Evolutionary conservation across 1,140 invertebrate species (phyloP), one percentile per base, ranked within the genome.

Genomic region (Bombus difficillimus): DNA sequence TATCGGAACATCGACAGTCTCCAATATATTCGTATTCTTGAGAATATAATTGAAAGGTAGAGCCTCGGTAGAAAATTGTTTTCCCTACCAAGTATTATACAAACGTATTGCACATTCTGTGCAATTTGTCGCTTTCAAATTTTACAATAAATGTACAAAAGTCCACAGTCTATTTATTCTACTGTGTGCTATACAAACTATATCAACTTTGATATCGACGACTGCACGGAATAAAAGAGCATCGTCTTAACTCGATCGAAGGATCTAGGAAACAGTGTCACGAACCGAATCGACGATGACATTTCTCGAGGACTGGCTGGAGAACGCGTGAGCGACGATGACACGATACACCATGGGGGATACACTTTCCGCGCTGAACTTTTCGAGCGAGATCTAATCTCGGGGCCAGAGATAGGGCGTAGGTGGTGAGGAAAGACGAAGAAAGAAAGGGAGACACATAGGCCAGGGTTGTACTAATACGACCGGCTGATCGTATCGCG

Each of bases 331-430:
- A 85, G 59, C 43, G 62, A 86, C 72, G 83, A 85, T 83, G 72
- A 86, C 64, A 75, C 80, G 74, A 83, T 69, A 77, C 53, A 78
- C 53, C 66, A 41, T 47, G 68, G 85, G 74, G 74, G 74, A 86
- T 86, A 83, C 53, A 73, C n/a, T 86, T 83, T 86, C 68, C 64
- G 53, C n/a, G 53, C 18, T 83, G 73, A 86, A 83, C 85, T 83
- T 83, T 86, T 86, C 81, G 74, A 76, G 22, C 37, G 22, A 86
- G 85, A 86, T 86, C 75, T 83, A 83, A 86, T 86, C 85, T 83
- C 62, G 47, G 41, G n/a, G 18, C 47, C 41, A 34, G 39, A 76
- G 74, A 77, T 72, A 86, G 74, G 74, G 75, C 66, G 81, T 83
- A 86, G 75, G 47, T 53, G 85, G 77, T n/a, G 68, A 37, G 32